Evolutionary conservation across 2,888 invertebrate genomes (phyloP).

Genomic region (Conchocele bisecta): DNA sequence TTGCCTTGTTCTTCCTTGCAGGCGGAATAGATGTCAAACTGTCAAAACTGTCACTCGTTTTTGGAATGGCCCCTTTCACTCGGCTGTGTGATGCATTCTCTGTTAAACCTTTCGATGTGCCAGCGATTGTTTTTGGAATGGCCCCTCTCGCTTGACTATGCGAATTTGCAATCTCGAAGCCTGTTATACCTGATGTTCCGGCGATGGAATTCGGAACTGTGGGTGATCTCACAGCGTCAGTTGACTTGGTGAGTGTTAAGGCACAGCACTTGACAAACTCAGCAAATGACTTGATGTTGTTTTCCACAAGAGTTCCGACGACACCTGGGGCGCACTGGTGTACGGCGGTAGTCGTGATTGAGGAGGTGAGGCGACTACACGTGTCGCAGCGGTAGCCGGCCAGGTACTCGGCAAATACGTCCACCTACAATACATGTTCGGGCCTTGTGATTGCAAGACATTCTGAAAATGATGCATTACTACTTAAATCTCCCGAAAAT

Average conservation of each 20-base stretch:
- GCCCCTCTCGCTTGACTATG: too few relatives aligned
- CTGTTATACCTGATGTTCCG: too few relatives aligned
- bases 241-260: constrained; percentile 42
- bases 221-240: constrained; percentile 1
- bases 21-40: too few relatives aligned
- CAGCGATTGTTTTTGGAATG: too few relatives aligned
- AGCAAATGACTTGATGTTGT: constrained; percentile 48
- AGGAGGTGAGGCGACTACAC: constrained; percentile 54
- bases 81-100: too few relatives aligned
- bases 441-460: neutral
- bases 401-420: constrained; percentile 62
- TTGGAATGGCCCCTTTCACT: too few relatives aligned
- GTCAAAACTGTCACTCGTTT: too few relatives aligned
- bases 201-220: too few relatives aligned
- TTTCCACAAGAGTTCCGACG: constrained; percentile 55
- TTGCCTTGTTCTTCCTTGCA: too few relatives aligned
- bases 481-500: neutral
- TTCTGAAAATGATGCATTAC: neutral
- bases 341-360: constrained; percentile 22
- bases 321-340: constrained; percentile 53
- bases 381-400: constrained; percentile 49
- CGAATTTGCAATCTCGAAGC: too few relatives aligned
- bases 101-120: too few relatives aligned
- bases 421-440: constrained; percentile 55
- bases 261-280: constrained; percentile 63